Percentiles rank a stretch among this genome's conserved stretches.
These are phyloP conservation scores for Nephrocerus scutellatus DNA, from an alignment of 2,888 invertebrate genomes.

Conservation along the genomic window DNA sequence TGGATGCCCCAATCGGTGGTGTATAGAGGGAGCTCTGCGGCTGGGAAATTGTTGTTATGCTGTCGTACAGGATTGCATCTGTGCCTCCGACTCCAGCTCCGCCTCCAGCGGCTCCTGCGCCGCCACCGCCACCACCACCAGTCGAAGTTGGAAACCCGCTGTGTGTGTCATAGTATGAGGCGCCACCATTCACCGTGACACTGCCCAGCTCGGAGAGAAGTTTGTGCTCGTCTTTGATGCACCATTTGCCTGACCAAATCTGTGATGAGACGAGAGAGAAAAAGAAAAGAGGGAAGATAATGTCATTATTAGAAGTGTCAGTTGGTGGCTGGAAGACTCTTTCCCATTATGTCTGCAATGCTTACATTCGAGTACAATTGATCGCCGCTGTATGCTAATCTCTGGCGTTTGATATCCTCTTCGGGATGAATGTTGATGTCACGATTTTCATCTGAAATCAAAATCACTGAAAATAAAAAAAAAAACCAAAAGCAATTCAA, in stretches of 20 bases:
- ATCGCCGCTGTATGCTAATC: slow-evolving; percentile 81
- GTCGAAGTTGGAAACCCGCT: slow-evolving; percentile 37
- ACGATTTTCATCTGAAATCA: slow-evolving; percentile 72
- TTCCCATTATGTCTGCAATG: slow-evolving; percentile 30
- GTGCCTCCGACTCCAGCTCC: slow-evolving; percentile 37
- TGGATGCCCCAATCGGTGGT: slow-evolving; percentile 63
- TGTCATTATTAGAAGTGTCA: background rate
- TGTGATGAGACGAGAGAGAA: slow-evolving; percentile 34
- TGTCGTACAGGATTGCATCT: slow-evolving; percentile 59
- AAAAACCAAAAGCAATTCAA: background rate
- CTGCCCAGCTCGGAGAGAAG: slow-evolving; percentile 73
- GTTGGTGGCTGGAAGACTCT: background rate
- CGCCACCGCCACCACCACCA: slow-evolving; percentile 27
- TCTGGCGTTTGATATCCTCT: slow-evolving; percentile 80
- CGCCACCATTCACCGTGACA: slow-evolving; percentile 46
- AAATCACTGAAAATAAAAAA: slow-evolving; percentile 21
- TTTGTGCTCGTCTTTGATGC: slow-evolving; percentile 86
- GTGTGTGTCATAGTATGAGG: slow-evolving; percentile 53
- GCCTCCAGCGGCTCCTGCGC: slow-evolving; percentile 35
- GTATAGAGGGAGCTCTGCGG: slow-evolving; percentile 70
- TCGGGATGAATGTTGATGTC: slow-evolving; percentile 82
- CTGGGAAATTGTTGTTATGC: slow-evolving; percentile 66
- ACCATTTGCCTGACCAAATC: slow-evolving; percentile 87
- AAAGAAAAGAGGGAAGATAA: background rate
- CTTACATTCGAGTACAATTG: slow-evolving; percentile 85